These are phyloP conservation scores for Cephalotes varians DNA, from an alignment of 2,888 invertebrate species.

Conservation along the genomic window DNA sequence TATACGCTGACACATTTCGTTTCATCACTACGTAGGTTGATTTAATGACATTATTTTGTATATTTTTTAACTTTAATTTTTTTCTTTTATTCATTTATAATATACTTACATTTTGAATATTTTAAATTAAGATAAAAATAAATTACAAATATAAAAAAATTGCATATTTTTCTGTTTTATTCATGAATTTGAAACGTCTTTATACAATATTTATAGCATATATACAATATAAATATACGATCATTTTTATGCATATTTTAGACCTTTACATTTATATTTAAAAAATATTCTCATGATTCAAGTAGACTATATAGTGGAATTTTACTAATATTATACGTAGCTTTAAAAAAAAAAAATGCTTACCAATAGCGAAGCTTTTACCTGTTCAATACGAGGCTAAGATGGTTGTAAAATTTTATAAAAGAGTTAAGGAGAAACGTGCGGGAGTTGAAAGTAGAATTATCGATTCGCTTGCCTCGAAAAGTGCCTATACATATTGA, in stretches of 20 bases:
- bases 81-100: background rate
- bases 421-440: background rate
- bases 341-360: background rate
- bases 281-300: constrained; percentile 9
- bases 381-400: constrained; percentile 1
- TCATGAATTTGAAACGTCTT: background rate
- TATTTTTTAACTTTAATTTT: background rate
- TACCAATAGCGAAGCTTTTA: constrained; percentile 16
- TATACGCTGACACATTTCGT: background rate
- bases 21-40: background rate
- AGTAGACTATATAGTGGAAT: background rate
- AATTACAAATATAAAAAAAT: background rate
- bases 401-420: constrained; percentile 36
- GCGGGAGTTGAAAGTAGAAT: constrained; percentile 17
- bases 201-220: background rate
- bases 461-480: constrained; percentile 8
- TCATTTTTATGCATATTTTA: constrained; percentile 9
- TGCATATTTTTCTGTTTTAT: background rate
- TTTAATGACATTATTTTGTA: background rate
- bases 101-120: background rate
- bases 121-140: background rate
- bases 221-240: background rate
- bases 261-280: background rate
- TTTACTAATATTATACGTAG: background rate
- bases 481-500: background rate